Evolutionary conservation across 2,797 vertebrate species (phyloP), one percentile per base, ranked within the genome.

Genomic region (Hemibagrus guttatus): DNA sequence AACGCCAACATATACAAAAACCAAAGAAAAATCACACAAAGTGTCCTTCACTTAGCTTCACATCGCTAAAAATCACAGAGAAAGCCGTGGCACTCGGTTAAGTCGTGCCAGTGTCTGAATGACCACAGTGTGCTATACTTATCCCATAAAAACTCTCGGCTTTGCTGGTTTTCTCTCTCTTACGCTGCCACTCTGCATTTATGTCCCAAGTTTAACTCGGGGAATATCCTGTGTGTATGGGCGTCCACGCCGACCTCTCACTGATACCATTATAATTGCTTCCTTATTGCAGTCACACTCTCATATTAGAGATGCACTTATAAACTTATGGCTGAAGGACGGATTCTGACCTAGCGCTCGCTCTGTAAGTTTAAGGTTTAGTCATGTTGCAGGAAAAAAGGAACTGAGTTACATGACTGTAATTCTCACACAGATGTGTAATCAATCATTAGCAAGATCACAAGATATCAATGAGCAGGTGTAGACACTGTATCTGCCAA

Each of bases 191-290:
- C 83, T 85, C 78, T 78, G 68, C 69, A 82, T 87, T 87, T 87
- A 86, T 81, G 85, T 81, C 75, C 85, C 49, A 56, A 87, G 63
- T 86, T 87, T 89, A 89, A 87, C 79, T 85, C 63, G 71, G 63
- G 71, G 61, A 82, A 82, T 85, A 89, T 89, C 83, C 85, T 78
- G 83, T 69, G 78, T 14, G 17, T 63, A 23, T 49, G 71, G 21
- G 28, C 5, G 1, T 42, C 78, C 31, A 82, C 59, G 26, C 59
- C 85, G 78, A 52, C 58, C 52, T 17, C 21, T 68, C 28, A 72
- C 63, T 71, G 85, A 89, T 87, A 84, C 74, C 83, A 74, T 71
- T 76, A 39, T 83, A 87, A 89, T 63, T 71, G 78, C 85, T 85
- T 89, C 85, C 78, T 85, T 87, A 80, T 72, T 81, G 85, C 75